Evolutionary conservation across 2,888 invertebrate genomes (phyloP), one percentile per base, ranked within the genome.

Genomic region (Lithophane socia): DNA sequence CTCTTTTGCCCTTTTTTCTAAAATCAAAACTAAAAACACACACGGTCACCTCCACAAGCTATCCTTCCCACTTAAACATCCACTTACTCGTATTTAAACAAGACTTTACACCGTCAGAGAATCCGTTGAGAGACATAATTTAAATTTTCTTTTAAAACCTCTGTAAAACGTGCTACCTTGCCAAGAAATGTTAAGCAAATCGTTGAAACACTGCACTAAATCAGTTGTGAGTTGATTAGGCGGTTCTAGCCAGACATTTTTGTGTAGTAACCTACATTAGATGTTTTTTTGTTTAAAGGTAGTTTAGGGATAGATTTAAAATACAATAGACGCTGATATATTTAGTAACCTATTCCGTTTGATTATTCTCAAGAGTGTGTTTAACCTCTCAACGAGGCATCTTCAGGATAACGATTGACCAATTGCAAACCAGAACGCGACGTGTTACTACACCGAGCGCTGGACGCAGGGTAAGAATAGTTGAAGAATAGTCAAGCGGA

Each of bases 151-250:
- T 86, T 74, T 66, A 42, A 68, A 86, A 83, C n/a, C 44, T 61
- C n/a, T 54, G 74, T 58, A 68, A 68, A 73, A 64, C 64, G 37
- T 68, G 67, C 61, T 61, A 29, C 56, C 67, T 72, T 86, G 86
- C 86, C 83, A 75, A 83, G 86, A 86, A 82, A 86, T 68, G 73
- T 54, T 72, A 78, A 83, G 86, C 75, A 70, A 86, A 83, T 78
- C 75, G 86, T 83, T 72, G 24, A 69, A 83, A 66, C 69, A 64
- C 47, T 72, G 72, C 86, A 78, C 83, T 83, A 75, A 75, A 78
- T 83, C 83, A 86, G 65, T n/a, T 63, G 49, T 24, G n/a, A 83
- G 83, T 83, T 63, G 54, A 71, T 60, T 12, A 44, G 73, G 64
- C 66, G 56, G 61, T 70, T 60, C 63, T 64, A 37, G 58, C 21